Evolutionary conservation across 2,797 vertebrate species (phyloP), one percentile per base, ranked within the genome.

Genomic region (Sebastes nivosus): DNA sequence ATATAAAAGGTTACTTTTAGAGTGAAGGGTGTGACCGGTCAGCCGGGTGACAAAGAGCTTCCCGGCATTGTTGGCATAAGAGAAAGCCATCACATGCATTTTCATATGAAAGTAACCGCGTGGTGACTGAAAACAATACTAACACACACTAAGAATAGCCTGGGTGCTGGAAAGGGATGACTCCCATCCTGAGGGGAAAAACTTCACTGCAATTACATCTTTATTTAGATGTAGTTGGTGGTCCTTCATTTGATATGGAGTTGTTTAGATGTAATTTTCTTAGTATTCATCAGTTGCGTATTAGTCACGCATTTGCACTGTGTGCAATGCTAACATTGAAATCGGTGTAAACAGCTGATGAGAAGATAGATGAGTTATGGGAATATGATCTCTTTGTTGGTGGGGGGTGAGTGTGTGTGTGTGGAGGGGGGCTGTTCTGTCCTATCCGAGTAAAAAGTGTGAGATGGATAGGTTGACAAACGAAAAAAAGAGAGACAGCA

Each of bases 381-480:
- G 83, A 94, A 95, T 93, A 83, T 84, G 95, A 97, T 96, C 95
- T 93, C 86, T 96, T 95, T 96, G 94, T 92, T 88, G 76, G 89
- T 94, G 92, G 87, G 87, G 25, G 59, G 34, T 59, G 32, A 29
- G 52, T 38, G 29, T 66, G 8, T 27, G 38, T 65, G 65, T 65
- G 63, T 38, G 34, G 32, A 22, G 55, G 30, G 68, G 29, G 46
- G 75, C 76, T 88, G 88, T 81, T 86, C 93, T 91, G 92, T 95
- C 94, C 93, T 95, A 94, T 95, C 94, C 91, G 88, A 95, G 95
- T 89, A 94, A 95, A 85, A 93, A 81, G 75, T 86, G 73, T 72
- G 77, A 90, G 91, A 94, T 92, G 89, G 92, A 94, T 94, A 89
- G 89, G 89, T 95, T 94, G 91, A 93, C 92, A 89, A 92, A 93